Conservation (phyloP, 2,888 invertebrate species). For the Rugalucina vietnamica region DNA sequence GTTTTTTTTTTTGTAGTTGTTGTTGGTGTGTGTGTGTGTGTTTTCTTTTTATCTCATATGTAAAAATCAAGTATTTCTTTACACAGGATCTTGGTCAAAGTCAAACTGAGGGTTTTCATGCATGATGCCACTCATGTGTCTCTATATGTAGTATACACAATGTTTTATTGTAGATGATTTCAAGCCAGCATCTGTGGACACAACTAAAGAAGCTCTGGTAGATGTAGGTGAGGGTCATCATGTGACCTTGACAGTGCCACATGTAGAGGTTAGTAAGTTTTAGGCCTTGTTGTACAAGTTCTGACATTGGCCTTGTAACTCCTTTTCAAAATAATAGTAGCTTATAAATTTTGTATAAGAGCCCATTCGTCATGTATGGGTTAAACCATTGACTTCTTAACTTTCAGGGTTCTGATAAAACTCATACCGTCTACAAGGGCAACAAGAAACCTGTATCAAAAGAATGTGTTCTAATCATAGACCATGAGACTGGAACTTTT, state of each 20-base stretch:
- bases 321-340: too few species aligned
- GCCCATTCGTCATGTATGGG: too few species aligned
- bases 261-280: conserved; percentile 88
- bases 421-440: conserved; percentile 97
- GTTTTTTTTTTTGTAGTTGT: too few species aligned
- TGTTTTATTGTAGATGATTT: conserved; percentile 96
- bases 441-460: conserved; percentile 95
- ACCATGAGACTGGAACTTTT: conserved; percentile 95
- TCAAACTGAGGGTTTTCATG: too few species aligned
- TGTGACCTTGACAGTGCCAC: conserved; percentile 95
- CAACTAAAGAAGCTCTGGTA: conserved; percentile 94
- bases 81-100: too few species aligned
- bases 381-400: too few species aligned
- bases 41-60: too few species aligned
- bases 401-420: conserved; percentile 90
- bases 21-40: too few species aligned
- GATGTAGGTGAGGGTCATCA: conserved; percentile 94
- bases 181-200: conserved; percentile 98
- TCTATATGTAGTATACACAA: too few species aligned
- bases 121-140: too few species aligned
- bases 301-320: not conserved
- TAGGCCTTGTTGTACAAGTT: not conserved
- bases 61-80: too few species aligned
- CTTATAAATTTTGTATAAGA: too few species aligned
- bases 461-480: conserved; percentile 97